Percentiles rank a stretch among this genome's conserved stretches.
These are phyloP conservation scores for Sarcophilus harrisii DNA, from an alignment of 2,797 vertebrate species.

Conservation along the genomic window DNA sequence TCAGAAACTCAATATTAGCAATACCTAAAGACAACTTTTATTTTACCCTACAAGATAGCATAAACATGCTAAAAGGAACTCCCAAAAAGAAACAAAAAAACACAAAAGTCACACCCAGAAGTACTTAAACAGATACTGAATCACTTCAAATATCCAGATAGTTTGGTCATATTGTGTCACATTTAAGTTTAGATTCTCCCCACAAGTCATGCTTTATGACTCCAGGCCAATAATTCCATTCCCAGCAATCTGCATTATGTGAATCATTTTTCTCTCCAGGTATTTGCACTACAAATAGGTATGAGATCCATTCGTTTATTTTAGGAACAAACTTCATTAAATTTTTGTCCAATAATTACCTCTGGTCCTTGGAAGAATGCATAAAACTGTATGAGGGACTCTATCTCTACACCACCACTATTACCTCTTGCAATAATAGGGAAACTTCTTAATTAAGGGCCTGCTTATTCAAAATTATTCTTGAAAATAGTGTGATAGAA, in stretches of 20 bases:
- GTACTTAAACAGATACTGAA: neutral
- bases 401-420: neutral
- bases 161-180: neutral
- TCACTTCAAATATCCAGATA: neutral
- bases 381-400: neutral
- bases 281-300: neutral
- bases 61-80: neutral
- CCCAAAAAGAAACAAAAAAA: neutral
- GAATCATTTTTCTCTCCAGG: neutral
- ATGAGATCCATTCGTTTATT: neutral
- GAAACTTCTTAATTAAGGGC: neutral
- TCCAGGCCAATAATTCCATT: neutral
- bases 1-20: neutral
- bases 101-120: neutral
- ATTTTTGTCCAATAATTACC: neutral
- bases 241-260: neutral
- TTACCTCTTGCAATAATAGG: neutral
- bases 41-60: neutral
- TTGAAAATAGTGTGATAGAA: neutral
- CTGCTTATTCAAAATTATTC: neutral
- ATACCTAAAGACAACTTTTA: neutral
- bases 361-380: neutral
- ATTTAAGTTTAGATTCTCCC: neutral
- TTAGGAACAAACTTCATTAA: neutral
- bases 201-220: neutral